Base-by-base conservation (phyloP, 2,113 vertebrate species). In the Todiramphus chloris region DNA sequence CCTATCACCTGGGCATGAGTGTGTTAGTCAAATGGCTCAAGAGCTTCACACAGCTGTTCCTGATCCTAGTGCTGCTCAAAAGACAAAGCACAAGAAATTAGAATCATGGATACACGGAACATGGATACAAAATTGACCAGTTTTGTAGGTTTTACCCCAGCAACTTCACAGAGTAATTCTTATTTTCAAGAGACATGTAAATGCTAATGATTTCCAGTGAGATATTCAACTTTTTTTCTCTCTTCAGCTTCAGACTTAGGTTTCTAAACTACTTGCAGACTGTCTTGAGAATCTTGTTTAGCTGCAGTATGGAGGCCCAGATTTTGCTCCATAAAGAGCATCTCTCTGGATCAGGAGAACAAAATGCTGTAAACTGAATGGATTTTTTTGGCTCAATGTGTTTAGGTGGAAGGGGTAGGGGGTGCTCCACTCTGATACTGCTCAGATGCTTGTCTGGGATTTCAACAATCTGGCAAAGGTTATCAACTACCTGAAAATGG, bases 381-480 rank as follows among this genome's bases (percentile, higher is more conserved):
- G 28, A 31, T 19, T 48, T 33, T 68, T 46, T 82, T 77, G n/a
- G 17, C 58, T 67, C 43, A 9, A 5, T 41, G 33, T n/a, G 41
- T 15, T 56, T 0, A 0, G 33, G 37, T 5, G 10, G 53, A 91
- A 89, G 44, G 8, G 27, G 12, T 35, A 82, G 69, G 41, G 81
- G n/a, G 33, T 89, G 48, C 18, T 48, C 18, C 6, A 10, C 37
- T 87, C 39, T 81, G 50, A 28, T 82, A 51, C 25, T 9, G 3
- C 30, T 89, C 77, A 67, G 69, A 33, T 56, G 24, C 39, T 73
- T 20, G 20, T 11, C 59, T 89, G 24, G 48, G 44, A 33, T 95
- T 94, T 90, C 62, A 79, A 51, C 44, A 51, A 51, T 64, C 70
- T 82, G 33, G 39, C 43, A 87, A 79, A 91, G 10, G 25, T 74